phyloP scores from a whole-genome alignment of 92 coral and sea anemone genomes.

The Palythoa grandiflora region DNA sequence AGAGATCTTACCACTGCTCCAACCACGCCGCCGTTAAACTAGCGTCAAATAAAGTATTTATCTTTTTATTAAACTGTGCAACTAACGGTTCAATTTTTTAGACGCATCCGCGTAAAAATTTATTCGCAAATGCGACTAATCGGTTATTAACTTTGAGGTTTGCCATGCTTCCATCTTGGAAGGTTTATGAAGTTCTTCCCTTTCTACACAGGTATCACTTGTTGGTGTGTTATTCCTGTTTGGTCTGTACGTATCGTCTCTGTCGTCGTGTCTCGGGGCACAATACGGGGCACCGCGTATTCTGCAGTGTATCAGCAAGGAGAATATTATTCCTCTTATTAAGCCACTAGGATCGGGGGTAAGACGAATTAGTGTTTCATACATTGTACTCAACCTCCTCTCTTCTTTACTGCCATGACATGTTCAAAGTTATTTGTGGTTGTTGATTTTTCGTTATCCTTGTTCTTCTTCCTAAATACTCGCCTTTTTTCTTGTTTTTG shows the following conservation, averaged over 20 bases:
- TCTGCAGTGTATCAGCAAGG: slow-evolving; percentile 91
- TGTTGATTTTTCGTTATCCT: not conserved
- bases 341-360: slow-evolving; percentile 95
- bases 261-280: slow-evolving; percentile 97
- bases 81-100: no score
- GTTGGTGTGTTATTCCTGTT: slow-evolving; percentile 95
- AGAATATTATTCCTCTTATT: slow-evolving; percentile 92
- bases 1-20: no score
- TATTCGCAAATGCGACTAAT: no score
- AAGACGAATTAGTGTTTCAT: slow-evolving; percentile 31
- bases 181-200: not conserved
- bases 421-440: no score
- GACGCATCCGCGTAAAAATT: no score
- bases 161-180: no score
- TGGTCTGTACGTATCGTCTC: slow-evolving; percentile 96
- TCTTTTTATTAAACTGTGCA: no score
- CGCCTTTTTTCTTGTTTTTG: not conserved
- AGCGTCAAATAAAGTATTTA: no score
- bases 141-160: no score
- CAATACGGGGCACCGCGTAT: slow-evolving; percentile 98
- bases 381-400: not conserved
- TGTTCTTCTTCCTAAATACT: no score
- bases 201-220: slow-evolving; percentile 76
- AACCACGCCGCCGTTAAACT: no score
- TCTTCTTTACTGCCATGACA: not conserved